These are phyloP conservation scores for Tetragonula clypearis DNA, from an alignment of 1,140 invertebrate species.

Conservation along the genomic window DNA sequence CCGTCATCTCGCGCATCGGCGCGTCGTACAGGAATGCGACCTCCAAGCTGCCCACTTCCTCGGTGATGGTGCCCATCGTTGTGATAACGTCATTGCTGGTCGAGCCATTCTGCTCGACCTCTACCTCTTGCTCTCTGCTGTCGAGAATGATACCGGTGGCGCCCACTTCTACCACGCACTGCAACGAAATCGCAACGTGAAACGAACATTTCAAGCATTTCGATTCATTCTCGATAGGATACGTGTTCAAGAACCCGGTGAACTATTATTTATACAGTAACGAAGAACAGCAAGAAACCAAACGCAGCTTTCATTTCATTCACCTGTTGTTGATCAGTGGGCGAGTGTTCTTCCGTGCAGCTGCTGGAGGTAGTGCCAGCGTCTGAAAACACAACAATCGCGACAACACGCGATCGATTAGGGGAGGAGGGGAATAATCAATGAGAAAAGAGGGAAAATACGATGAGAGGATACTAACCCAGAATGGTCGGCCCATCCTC, in stretches of 20 bases:
- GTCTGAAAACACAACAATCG: conserved; percentile 56
- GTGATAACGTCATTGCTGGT: conserved; percentile 73
- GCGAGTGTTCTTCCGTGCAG: conserved; percentile 72
- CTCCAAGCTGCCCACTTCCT: conserved; percentile 90
- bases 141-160: conserved; percentile 74
- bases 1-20: conserved; percentile 93
- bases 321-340: conserved; percentile 76
- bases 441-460: background rate
- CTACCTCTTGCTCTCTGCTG: conserved; percentile 74
- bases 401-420: background rate
- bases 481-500: conserved; percentile 76
- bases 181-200: background rate
- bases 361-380: conserved; percentile 68
- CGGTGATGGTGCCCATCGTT: conserved; percentile 70
- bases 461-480: conserved; percentile 44
- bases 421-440: background rate
- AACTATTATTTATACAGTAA: background rate
- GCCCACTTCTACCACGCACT: conserved; percentile 80
- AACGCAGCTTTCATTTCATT: conserved; percentile 13
- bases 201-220: background rate
- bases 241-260: background rate
- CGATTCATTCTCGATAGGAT: no score
- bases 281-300: background rate
- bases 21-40: conserved; percentile 94
- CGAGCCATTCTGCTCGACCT: conserved; percentile 72